Base-by-base conservation (phyloP, 2,797 vertebrate species). In the Catharus ustulatus region DNA sequence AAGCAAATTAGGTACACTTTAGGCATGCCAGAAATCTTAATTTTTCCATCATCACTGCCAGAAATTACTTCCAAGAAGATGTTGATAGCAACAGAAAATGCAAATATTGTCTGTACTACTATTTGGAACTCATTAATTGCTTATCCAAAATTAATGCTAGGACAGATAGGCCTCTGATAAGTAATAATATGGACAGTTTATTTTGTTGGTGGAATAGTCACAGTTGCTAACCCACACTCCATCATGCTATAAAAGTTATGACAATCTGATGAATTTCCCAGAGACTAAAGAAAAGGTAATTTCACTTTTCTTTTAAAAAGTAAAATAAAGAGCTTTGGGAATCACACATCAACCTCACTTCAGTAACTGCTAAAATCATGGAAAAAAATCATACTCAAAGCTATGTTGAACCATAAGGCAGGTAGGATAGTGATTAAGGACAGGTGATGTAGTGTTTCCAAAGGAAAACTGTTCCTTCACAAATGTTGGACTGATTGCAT, bases 381-480 rank as follows among this genome's bases (percentile, higher is more conserved):
- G 30, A 20, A 57, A 14, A 11, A 43, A 30, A 4, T 48, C 4
- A 6, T 78, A 10, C 9, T 58, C 15, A 43, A 84, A 74, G 3
- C 2, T 78, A 2, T 59, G 8, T 19, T 10, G 2, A 80, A 68
- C 12, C n/a, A 67, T 19, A 45, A n/a, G 15, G 7, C 23, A 64
- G 16, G 8, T 16, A 66, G 7, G 5, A 13, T 36, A 11, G 15
- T 22, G 20, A 59, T 59, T 45, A 63, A 63, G 43, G 40, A 61
- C 8, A 57, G 16, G 2, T 0, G 7, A 6, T 3, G 1, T 45
- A 24, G 9, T 1, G 4, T 75, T 48, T 71, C 7, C 6, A 20
- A 27, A 11, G 8, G 29, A 43, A 89, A 71, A 67, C n/a, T 27
- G 5, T 40, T 34, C 24, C 34, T 75, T 75, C 67, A 67, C 13